These are phyloP conservation scores for Dryobota labecula DNA, from an alignment of 2,888 invertebrate genomes.

Conservation along the genomic window DNA sequence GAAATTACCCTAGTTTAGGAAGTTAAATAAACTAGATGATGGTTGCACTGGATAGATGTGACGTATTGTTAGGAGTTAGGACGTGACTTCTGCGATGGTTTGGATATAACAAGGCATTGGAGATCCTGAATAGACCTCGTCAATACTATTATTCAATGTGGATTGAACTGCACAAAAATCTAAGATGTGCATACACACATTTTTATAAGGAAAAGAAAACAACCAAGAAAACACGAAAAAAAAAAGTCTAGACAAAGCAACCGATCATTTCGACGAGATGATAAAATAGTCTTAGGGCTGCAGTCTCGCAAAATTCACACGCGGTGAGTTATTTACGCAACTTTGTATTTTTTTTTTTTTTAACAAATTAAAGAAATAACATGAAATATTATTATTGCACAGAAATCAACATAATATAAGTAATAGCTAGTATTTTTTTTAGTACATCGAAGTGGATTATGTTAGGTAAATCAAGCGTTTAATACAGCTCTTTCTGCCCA, in stretches of 20 bases:
- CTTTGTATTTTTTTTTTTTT: no score
- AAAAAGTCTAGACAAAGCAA: background rate
- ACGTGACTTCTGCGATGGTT: background rate
- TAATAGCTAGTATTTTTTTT: no score
- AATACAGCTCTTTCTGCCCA: no score
- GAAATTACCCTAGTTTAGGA: slow-evolving; percentile 33
- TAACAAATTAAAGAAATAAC: no score
- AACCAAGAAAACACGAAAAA: background rate
- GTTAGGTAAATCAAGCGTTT: no score
- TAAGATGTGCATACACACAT: background rate
- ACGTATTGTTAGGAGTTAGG: slow-evolving; percentile 13
- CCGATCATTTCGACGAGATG: background rate
- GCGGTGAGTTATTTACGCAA: no score
- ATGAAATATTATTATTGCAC: no score
- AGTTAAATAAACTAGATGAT: slow-evolving; percentile 47
- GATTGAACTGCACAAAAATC: background rate
- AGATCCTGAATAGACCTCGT: background rate
- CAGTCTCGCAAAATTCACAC: no score
- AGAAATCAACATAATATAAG: no score
- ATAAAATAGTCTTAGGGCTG: background rate
- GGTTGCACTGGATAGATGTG: slow-evolving; percentile 3
- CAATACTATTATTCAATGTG: background rate
- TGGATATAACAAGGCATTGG: background rate
- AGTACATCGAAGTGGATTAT: no score
- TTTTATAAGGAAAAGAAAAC: background rate